phyloP scores from a whole-genome alignment of 2,888 invertebrate genomes.

The Drosophila lutescens region DNA sequence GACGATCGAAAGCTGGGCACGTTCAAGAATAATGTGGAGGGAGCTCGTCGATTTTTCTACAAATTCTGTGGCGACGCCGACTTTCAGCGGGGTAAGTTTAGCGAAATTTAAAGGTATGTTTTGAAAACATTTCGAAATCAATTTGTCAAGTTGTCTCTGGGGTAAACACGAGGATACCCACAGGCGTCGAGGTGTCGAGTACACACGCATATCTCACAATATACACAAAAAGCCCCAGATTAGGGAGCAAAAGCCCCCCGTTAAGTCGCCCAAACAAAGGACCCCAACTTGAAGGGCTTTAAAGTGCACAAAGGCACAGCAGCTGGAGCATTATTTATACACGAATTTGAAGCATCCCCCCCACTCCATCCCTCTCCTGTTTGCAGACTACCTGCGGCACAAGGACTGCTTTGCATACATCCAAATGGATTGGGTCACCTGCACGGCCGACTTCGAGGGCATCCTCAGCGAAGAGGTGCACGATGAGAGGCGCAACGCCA shows the following conservation, averaged over 20 bases:
- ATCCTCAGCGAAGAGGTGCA: constrained; percentile 82
- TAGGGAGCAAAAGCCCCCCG: neutral
- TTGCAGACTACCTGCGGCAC: constrained; percentile 82
- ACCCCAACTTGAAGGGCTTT: constrained; percentile 16
- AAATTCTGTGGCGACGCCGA: constrained; percentile 82
- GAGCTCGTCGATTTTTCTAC: constrained; percentile 81
- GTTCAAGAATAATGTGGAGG: constrained; percentile 82
- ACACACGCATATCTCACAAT: constrained; percentile 4
- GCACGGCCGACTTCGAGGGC: constrained; percentile 80
- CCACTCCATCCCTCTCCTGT: neutral
- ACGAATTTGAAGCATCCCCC: constrained; percentile 8
- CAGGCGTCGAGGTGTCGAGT: constrained; percentile 13
- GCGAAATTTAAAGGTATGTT: neutral
- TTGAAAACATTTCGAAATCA: constrained; percentile 3
- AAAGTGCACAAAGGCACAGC: constrained; percentile 9
- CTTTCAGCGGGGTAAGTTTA: constrained; percentile 81
- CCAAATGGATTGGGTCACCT: constrained; percentile 82
- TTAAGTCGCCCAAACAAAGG: constrained; percentile 11
- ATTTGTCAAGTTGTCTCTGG: constrained; percentile 6
- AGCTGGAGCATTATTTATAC: constrained; percentile 15
- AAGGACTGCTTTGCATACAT: constrained; percentile 83
- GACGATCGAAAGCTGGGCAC: constrained; percentile 72
- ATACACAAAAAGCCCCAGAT: constrained; percentile 7
- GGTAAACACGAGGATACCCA: constrained; percentile 19
- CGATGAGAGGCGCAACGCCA: constrained; percentile 73